Evolutionary conservation across 1,140 invertebrate species (phyloP), one percentile per base, ranked within the genome.

Genomic region (Choristoneura fumiferana): DNA sequence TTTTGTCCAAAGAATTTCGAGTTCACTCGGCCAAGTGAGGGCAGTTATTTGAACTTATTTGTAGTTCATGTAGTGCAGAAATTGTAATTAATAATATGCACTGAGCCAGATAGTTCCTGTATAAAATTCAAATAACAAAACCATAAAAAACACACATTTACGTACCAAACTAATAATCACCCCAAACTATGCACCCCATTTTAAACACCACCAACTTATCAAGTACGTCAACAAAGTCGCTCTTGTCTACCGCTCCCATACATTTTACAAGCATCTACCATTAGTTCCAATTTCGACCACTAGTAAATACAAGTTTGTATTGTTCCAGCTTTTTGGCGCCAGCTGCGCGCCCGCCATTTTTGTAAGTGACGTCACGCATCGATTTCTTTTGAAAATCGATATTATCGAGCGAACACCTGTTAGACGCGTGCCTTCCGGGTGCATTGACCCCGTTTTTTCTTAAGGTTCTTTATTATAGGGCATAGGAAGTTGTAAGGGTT

Each of bases 381-480:
- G 84, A 87, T 87, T 71, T 76, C 72, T 70, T 43, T 38, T 34
- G 52, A 62, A 63, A 74, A 84, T 79, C 79, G 79, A 83, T 79
- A 60, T 57, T 76, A 83, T 84, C 80, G 82, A 86, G 58, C 78
- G 73, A 63, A 77, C 84, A 84, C 81, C 80, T 84, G 80, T 82
- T 66, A 17, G 45, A 65, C 71, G 58, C 77, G 71, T 76, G 78
- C 66, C 69, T 76, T 78, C 75, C 79, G 76, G 78, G 81, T 63
- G 58, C 74, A 58, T 63, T 81, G 77, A 82, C 72, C 82, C 75
- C 70, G 34, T 63, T 52, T 57, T 67, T 67, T 52, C 45, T 65
- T 67, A 62, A 58, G 52, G n/a, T n/a, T 14, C 35, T 57, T 35
- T 57, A 49, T 62, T 54, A 36, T 49, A 18, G 43, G 17, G 8